Conservation (phyloP, 2,113 vertebrate genomes). For the Tylochromis polylepis region DNA sequence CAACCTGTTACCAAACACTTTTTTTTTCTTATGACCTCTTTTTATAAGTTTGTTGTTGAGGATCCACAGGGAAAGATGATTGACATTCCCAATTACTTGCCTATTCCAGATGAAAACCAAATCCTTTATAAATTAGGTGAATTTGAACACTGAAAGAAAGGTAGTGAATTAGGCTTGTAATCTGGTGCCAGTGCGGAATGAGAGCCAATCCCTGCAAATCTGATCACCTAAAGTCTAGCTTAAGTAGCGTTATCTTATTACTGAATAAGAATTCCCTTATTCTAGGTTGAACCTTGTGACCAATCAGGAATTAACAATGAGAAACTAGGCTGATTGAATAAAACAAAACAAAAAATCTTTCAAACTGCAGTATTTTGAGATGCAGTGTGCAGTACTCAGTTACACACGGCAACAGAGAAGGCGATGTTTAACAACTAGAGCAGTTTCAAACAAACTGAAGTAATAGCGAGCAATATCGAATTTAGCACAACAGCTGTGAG, state of each 20-base stretch:
- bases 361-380: background rate
- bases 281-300: background rate
- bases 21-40: background rate
- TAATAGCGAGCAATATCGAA: slow-evolving; percentile 28
- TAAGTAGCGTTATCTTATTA: background rate
- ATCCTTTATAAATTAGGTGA: background rate
- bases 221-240: slow-evolving; percentile 12
- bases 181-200: slow-evolving; percentile 19
- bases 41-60: background rate
- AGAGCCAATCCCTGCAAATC: slow-evolving; percentile 36
- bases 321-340: background rate
- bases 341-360: background rate
- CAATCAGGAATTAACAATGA: background rate
- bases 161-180: background rate
- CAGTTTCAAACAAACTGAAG: slow-evolving; percentile 43
- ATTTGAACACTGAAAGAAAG: background rate
- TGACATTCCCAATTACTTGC: slow-evolving; percentile 1
- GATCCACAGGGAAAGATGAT: background rate
- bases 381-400: background rate
- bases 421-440: background rate
- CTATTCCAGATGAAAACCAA: background rate
- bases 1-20: background rate
- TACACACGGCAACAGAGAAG: background rate
- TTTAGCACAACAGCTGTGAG: slow-evolving; percentile 60
- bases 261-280: background rate